Evolutionary conservation across 2,113 vertebrate species (phyloP).

Genomic region (Pangasianodon gigas): DNA sequence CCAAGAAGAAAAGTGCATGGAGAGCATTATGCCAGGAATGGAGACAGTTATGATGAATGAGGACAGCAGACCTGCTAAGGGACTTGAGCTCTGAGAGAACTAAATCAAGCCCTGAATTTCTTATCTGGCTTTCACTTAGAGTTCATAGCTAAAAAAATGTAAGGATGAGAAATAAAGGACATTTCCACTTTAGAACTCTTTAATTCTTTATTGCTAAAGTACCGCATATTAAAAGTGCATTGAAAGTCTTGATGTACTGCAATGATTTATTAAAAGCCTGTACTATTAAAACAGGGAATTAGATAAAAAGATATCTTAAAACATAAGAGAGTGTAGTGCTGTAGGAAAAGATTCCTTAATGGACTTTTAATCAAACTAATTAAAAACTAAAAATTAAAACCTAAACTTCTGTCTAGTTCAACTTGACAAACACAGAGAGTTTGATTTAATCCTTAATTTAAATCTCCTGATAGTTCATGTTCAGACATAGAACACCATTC

Average conservation of each 20-base stretch:
- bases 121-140: slow-evolving; percentile 23
- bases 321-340: not conserved
- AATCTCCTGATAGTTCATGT: slow-evolving; percentile 9
- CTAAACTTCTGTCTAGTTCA: not conserved
- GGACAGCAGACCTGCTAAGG: slow-evolving; percentile 31
- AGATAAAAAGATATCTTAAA: not conserved
- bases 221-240: not conserved
- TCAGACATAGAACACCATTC: slow-evolving; percentile 12
- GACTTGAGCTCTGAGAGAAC: slow-evolving; percentile 38
- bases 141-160: not conserved
- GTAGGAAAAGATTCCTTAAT: not conserved
- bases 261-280: slow-evolving; percentile 9
- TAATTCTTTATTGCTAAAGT: not conserved
- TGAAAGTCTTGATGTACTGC: not conserved
- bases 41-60: slow-evolving; percentile 52
- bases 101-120: slow-evolving; percentile 45
- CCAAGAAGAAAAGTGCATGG: slow-evolving; percentile 63
- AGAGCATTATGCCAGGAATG: slow-evolving; percentile 60
- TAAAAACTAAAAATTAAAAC: not conserved
- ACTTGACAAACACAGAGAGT: not conserved
- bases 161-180: not conserved
- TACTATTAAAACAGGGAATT: not conserved
- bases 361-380: slow-evolving; percentile 16
- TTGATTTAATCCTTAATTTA: not conserved
- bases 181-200: not conserved